Base-by-base conservation (phyloP, 2,888 invertebrate species). In the Gasteruption jaculator region DNA sequence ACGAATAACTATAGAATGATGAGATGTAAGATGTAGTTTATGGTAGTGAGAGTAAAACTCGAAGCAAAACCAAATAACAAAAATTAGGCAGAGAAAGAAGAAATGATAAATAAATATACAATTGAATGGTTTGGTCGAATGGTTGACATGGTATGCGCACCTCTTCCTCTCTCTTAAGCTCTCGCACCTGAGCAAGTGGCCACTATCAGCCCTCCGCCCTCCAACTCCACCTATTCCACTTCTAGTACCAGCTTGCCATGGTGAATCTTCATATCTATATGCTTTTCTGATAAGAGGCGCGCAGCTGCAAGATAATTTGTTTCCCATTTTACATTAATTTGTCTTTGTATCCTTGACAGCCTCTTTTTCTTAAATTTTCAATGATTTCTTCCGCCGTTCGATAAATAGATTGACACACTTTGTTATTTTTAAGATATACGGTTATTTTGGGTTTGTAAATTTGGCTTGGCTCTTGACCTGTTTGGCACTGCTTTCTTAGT, bases 231-330 rank as follows among this genome's bases (percentile, higher is more conserved):
- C 54, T 41, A 59, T 58, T 34, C 57, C 63, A 35, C 53, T 46
- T 45, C 62, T 59, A 43, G 61, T 53, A 42, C 58, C 61, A 69
- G 87, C 86, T 75, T 91, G 91, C 91, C 91, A 92, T 72, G 94
- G 94, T 71, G 92, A 91, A 75, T 93, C 91, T 75, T 91, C 93
- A 76, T 92, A 91, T 71, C 93, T 86, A 78, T 94, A 94, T 71
- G 90, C 91, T 80, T 93, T 94, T 78, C 92, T 86, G 76, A 93
- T 86, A 71, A 95, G 82, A 65, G 95, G 94, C 67, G 92, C 94
- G 79, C 95, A 95, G 67, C 92, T 91, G 79, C 92, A 93, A 74
- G 91, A 91, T 72, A 95, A 79, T 80, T 95, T 95, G 80, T 95
- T 95, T 76, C 95, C 95, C 95, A 95, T 92, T 60, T 66, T 68